These are phyloP conservation scores for Panonychus citri DNA, from an alignment of 1,140 invertebrate genomes.

Conservation along the genomic window DNA sequence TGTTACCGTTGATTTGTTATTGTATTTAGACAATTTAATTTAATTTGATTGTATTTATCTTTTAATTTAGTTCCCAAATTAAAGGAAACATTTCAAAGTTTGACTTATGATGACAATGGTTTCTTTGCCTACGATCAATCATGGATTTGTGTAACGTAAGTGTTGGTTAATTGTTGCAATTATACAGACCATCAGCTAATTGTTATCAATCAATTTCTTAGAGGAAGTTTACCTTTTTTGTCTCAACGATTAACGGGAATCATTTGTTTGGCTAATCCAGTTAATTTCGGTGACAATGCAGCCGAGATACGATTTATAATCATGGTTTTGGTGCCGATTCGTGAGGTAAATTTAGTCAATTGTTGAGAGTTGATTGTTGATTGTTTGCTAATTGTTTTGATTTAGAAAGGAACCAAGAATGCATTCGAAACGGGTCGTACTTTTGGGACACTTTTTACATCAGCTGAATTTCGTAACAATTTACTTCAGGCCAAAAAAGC, in stretches of 20 bases:
- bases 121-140: not conserved
- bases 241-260: not conserved
- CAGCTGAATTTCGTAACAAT: conserved; percentile 8
- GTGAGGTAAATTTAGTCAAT: not conserved
- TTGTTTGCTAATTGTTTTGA: not conserved
- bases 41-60: no score
- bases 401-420: conserved; percentile 14
- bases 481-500: conserved; percentile 6
- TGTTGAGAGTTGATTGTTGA: not conserved
- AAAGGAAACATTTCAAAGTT: no score
- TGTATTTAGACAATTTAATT: no score
- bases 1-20: no score
- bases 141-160: not conserved
- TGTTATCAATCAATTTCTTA: not conserved
- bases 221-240: not conserved
- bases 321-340: not conserved
- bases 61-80: no score
- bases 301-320: not conserved
- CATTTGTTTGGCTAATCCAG: not conserved
- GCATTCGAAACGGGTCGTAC: conserved; percentile 18
- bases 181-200: not conserved
- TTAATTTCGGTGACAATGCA: conserved; percentile 1
- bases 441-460: conserved; percentile 17
- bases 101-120: not conserved
- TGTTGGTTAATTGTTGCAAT: not conserved